Evolutionary conservation across 1,140 invertebrate species (phyloP).

Genomic region (Drosophila willistoni): DNA sequence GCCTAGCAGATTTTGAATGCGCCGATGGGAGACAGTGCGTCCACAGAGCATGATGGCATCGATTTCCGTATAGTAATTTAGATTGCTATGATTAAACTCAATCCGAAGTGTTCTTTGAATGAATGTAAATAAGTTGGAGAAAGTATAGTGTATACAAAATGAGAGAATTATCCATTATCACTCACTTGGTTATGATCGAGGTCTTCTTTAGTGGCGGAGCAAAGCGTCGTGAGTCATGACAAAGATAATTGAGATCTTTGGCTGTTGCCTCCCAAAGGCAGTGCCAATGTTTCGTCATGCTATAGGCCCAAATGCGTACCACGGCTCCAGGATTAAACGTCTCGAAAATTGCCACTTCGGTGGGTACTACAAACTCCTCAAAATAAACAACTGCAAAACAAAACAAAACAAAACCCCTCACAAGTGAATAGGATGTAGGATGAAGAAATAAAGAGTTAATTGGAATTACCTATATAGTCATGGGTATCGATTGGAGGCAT

Average conservation of each 20-base stretch:
- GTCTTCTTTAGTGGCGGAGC: constrained; percentile 87
- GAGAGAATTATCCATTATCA: not conserved
- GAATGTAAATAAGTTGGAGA: too few relatives aligned
- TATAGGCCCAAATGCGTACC: constrained; percentile 90
- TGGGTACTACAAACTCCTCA: constrained; percentile 89
- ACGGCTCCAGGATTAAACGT: constrained; percentile 95
- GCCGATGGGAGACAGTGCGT: constrained; percentile 70
- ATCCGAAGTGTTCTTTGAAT: constrained; percentile 87
- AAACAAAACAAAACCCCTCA: too few relatives aligned
- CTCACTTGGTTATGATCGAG: constrained; percentile 64
- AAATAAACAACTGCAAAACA: constrained; percentile 87
- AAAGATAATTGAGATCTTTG: constrained; percentile 62
- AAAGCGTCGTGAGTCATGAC: constrained; percentile 89
- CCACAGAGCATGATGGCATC: constrained; percentile 92
- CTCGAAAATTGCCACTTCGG: constrained; percentile 92
- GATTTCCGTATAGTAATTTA: constrained; percentile 94
- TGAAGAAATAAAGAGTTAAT: not conserved
- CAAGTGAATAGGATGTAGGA: not conserved
- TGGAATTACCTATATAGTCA: constrained; percentile 91
- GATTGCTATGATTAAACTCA: constrained; percentile 92
- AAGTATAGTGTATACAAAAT: not conserved
- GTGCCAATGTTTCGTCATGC: constrained; percentile 86
- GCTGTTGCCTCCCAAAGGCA: constrained; percentile 89
- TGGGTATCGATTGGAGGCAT: constrained; percentile 88
- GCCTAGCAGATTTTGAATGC: constrained; percentile 40